Evolutionary conservation across 2,113 vertebrate genomes (phyloP).

Genomic region (Dicerorhinus sumatrensis): DNA sequence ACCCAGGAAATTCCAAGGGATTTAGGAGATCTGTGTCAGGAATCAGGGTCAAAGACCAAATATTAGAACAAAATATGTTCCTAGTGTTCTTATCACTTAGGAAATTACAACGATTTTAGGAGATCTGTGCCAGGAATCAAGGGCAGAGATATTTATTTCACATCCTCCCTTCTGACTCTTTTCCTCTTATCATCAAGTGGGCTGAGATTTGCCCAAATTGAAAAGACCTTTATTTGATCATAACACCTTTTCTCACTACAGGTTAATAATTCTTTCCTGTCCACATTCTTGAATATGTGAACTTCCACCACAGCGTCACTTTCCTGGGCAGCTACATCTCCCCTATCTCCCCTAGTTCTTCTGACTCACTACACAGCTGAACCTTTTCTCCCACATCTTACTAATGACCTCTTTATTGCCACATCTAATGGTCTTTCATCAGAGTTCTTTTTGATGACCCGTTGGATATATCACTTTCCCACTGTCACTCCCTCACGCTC

Average conservation of each 20-base stretch:
- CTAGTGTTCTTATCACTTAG: neutral
- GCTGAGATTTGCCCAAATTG: neutral
- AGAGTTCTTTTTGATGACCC: slow-evolving; percentile 12
- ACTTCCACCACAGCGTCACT: neutral
- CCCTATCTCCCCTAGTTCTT: neutral
- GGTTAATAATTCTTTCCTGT: neutral
- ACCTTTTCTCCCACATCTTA: neutral
- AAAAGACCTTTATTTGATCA: neutral
- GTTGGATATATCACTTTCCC: neutral
- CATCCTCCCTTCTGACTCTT: neutral
- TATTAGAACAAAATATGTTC: neutral
- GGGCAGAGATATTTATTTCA: neutral
- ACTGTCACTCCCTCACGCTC: neutral
- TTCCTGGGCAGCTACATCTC: neutral
- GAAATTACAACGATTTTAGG: slow-evolving; percentile 9
- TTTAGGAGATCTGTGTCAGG: slow-evolving; percentile 17
- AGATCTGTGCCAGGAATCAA: neutral
- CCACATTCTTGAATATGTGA: neutral
- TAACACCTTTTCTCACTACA: neutral
- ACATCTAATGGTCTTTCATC: slow-evolving; percentile 20
- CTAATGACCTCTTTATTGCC: slow-evolving; percentile 30
- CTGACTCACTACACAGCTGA: slow-evolving; percentile 17
- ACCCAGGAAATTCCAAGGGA: neutral
- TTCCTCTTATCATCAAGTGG: neutral
- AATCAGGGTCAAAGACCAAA: neutral